phyloP scores from a whole-genome alignment of 2,888 invertebrate species.

The Eupithecia exiguata region DNA sequence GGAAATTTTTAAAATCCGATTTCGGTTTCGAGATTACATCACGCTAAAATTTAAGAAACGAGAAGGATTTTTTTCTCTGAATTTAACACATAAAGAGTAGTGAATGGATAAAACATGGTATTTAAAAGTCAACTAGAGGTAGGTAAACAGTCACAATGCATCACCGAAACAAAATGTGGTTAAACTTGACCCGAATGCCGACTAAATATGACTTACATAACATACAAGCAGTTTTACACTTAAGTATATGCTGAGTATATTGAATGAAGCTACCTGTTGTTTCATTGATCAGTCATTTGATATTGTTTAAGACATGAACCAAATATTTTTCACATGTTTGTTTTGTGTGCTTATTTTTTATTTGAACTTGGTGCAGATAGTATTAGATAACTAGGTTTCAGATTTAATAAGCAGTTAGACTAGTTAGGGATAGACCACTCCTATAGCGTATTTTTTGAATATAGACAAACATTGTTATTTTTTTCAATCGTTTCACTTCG shows the following conservation, averaged over 20 bases:
- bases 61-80: not conserved
- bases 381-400: not conserved
- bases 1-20: not conserved
- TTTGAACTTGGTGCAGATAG: not conserved
- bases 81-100: not conserved
- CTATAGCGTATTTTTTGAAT: not conserved
- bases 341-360: not conserved
- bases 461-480: not conserved
- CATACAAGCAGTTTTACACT: slow-evolving; percentile 31
- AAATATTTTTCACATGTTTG: not conserved
- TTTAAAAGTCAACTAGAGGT: slow-evolving; percentile 4
- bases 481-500: not conserved
- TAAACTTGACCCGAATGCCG: slow-evolving; percentile 43
- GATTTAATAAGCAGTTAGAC: too few relatives aligned
- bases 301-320: slow-evolving; percentile 10
- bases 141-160: slow-evolving; percentile 22
- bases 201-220: slow-evolving; percentile 40
- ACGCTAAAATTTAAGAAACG: not conserved
- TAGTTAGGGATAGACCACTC: not conserved
- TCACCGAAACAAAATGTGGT: slow-evolving; percentile 40
- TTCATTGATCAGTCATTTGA: slow-evolving; percentile 18
- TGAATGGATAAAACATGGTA: not conserved
- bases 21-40: not conserved
- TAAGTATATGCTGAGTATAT: slow-evolving; percentile 16
- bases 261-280: slow-evolving; percentile 22